Percentiles rank a stretch among this genome's conserved stretches.
Evolutionary conservation across 1,140 invertebrate species (phyloP).

Genomic region (Drosophila leontia): DNA sequence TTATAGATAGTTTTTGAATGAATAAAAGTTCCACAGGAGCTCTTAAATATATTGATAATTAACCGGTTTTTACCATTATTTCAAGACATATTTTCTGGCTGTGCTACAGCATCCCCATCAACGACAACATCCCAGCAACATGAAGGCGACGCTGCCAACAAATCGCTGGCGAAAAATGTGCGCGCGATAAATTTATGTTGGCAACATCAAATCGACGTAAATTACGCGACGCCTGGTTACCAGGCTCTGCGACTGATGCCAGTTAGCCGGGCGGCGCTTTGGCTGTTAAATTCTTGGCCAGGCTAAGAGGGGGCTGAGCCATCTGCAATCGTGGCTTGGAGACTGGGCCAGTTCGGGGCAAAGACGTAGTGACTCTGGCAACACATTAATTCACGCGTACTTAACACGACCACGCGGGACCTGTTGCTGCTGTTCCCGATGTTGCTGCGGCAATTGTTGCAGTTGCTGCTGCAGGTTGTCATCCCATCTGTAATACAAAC

Average conservation of each 20-base stretch:
- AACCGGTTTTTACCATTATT: background rate
- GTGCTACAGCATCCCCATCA: slow-evolving; percentile 52
- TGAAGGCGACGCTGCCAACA: slow-evolving; percentile 67
- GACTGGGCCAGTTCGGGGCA: slow-evolving; percentile 45
- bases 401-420: slow-evolving; percentile 64
- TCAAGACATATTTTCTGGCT: background rate
- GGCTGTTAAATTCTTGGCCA: slow-evolving; percentile 79
- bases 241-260: slow-evolving; percentile 21
- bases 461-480: slow-evolving; percentile 47
- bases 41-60: background rate
- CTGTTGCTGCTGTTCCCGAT: slow-evolving; percentile 14
- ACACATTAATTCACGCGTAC: slow-evolving; percentile 82
- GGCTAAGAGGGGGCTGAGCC: slow-evolving; percentile 20
- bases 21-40: too few species aligned
- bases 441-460: slow-evolving; percentile 6
- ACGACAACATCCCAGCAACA: slow-evolving; percentile 50
- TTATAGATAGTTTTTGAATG: too few species aligned
- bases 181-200: slow-evolving; percentile 81
- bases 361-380: slow-evolving; percentile 77
- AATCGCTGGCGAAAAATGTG: slow-evolving; percentile 76
- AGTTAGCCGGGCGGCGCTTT: slow-evolving; percentile 72
- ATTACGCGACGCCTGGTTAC: slow-evolving; percentile 74
- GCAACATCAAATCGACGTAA: slow-evolving; percentile 82
- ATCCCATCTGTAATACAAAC: slow-evolving; percentile 81
- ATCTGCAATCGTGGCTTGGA: slow-evolving; percentile 42